These are phyloP conservation scores for Perccottus glenii DNA, from an alignment of 2,113 vertebrate genomes.

Conservation along the genomic window DNA sequence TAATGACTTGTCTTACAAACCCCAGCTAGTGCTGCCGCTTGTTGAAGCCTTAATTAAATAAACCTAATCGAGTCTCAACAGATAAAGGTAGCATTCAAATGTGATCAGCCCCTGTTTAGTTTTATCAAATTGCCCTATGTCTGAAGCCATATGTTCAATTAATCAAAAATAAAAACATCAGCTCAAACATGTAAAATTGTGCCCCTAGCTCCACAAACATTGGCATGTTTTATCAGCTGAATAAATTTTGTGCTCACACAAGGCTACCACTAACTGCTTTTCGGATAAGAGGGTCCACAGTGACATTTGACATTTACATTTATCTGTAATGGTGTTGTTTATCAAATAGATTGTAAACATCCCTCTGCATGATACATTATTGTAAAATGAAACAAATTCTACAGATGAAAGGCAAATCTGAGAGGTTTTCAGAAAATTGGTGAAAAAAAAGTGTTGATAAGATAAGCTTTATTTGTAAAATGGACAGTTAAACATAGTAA, in stretches of 20 bases:
- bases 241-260: background rate
- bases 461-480: too few species aligned
- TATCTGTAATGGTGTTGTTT: too few species aligned
- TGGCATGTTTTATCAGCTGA: background rate
- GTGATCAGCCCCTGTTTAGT: constrained; percentile 56
- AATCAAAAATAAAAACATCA: too few species aligned
- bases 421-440: too few species aligned
- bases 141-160: background rate
- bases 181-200: too few species aligned
- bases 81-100: constrained; percentile 47
- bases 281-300: constrained; percentile 5
- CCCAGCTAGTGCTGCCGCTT: constrained; percentile 47
- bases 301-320: constrained; percentile 4
- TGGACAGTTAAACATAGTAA: too few species aligned
- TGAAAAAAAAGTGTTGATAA: too few species aligned
- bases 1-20: constrained; percentile 54
- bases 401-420: too few species aligned
- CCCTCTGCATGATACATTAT: too few species aligned
- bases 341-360: too few species aligned
- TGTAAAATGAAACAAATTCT: too few species aligned
- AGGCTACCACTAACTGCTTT: background rate
- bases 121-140: constrained; percentile 27
- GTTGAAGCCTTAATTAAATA: constrained; percentile 63
- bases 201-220: too few species aligned
- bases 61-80: constrained; percentile 62